Conservation (phyloP, 2,113 vertebrate species). For the Rhinolophus sinicus region DNA sequence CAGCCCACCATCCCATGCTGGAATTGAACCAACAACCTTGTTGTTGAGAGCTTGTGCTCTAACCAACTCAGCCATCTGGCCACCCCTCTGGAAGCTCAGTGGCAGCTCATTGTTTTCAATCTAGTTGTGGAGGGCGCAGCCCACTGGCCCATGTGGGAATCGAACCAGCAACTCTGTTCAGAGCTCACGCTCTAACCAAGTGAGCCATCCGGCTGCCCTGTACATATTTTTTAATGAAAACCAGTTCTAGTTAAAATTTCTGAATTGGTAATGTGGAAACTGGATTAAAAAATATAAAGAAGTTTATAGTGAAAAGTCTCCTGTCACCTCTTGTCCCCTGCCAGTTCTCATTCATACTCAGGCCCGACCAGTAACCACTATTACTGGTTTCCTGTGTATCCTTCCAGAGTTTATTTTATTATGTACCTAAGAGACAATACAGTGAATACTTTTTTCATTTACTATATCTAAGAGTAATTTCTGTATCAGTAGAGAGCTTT, state of each 20-base stretch:
- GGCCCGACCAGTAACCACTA: not conserved
- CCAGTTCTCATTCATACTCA: not conserved
- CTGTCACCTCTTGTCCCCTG: not conserved
- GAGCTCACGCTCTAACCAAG: too few species aligned
- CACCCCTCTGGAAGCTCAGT: too few species aligned
- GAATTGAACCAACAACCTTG: too few species aligned
- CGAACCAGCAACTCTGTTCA: too few species aligned
- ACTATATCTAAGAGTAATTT: not conserved
- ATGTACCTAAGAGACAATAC: not conserved
- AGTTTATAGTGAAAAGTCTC: not conserved
- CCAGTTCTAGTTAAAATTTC: slow-evolving; percentile 32
- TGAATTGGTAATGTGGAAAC: slow-evolving; percentile 7
- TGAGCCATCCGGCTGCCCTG: too few species aligned
- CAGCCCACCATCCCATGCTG: too few species aligned
- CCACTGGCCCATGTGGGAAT: too few species aligned
- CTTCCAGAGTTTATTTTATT: slow-evolving; percentile 34
- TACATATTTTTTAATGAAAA: slow-evolving; percentile 19
- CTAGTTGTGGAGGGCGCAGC: too few species aligned
- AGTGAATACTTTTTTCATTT: not conserved
- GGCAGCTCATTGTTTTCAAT: too few species aligned
- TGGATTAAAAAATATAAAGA: slow-evolving; percentile 27
- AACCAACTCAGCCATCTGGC: too few species aligned
- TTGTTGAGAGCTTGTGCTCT: too few species aligned
- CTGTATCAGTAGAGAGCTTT: not conserved
- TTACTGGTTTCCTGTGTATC: not conserved